Evolutionary conservation across 2,797 vertebrate species (phyloP).

Genomic region (Sitta carolinensis): DNA sequence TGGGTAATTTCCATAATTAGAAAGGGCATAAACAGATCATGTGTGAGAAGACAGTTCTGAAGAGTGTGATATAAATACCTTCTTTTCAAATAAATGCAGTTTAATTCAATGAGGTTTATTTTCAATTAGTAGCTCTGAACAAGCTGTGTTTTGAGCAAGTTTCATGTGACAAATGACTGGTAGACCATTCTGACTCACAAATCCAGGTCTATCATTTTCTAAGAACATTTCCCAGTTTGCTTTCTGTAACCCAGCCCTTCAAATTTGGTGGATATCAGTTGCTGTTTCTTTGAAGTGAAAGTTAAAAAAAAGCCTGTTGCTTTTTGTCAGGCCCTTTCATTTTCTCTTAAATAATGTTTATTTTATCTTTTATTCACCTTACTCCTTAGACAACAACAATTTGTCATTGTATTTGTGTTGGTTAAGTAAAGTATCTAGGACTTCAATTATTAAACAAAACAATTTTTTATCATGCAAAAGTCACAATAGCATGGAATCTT

Average conservation of each 20-base stretch:
- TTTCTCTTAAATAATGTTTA: background rate
- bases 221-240: background rate
- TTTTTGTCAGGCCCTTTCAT: background rate
- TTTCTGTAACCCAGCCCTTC: background rate
- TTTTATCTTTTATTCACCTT: background rate
- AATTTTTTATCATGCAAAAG: background rate
- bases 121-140: background rate
- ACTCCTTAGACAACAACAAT: background rate
- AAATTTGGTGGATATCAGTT: background rate
- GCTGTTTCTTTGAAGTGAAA: background rate
- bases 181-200: background rate
- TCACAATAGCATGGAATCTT: background rate
- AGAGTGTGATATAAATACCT: background rate
- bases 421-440: background rate
- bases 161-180: background rate
- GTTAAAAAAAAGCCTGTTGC: background rate
- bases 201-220: background rate
- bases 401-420: background rate
- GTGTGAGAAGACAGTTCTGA: background rate
- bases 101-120: background rate
- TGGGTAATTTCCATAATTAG: background rate
- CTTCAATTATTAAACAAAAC: background rate
- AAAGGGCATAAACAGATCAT: background rate
- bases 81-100: background rate
- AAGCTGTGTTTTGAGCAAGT: background rate